phyloP scores from a whole-genome alignment of 2,113 vertebrate species.

The Rhynchomys soricoides region DNA sequence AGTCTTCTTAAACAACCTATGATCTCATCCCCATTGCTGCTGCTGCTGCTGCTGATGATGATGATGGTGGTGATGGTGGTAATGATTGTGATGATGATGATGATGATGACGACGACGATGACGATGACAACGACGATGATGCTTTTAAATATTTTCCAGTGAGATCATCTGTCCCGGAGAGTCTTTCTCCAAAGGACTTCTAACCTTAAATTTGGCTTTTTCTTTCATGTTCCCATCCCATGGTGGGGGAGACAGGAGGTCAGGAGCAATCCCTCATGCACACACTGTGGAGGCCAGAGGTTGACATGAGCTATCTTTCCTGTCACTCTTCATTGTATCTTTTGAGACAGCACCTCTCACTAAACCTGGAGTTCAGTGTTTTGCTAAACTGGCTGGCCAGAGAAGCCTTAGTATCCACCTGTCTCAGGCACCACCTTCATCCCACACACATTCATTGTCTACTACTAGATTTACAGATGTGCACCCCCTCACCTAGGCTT shows the following conservation, averaged over 20 bases:
- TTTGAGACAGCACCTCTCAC: not conserved
- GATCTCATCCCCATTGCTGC: not conserved
- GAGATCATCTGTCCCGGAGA: not conserved
- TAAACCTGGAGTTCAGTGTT: not conserved
- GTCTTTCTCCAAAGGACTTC: not conserved
- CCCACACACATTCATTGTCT: not conserved
- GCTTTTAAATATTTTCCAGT: not conserved
- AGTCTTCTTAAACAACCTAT: not conserved
- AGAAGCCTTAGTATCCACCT: not conserved
- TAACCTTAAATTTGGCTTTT: not conserved
- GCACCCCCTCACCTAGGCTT: not conserved
- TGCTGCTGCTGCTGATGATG: no score
- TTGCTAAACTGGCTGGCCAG: not conserved
- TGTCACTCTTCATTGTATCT: not conserved
- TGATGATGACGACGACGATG: not conserved
- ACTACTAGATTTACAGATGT: not conserved
- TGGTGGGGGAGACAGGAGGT: not conserved
- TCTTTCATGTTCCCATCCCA: not conserved
- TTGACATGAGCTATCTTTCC: not conserved
- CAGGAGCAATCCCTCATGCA: not conserved
- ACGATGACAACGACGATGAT: no score
- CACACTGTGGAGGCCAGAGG: not conserved
- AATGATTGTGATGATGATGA: no score
- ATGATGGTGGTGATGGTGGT: not conserved
- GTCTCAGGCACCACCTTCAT: not conserved